Percentiles rank a stretch among this genome's conserved stretches.
These are phyloP conservation scores for Xiphias gladius DNA, from an alignment of 2,113 vertebrate species.

Conservation along the genomic window DNA sequence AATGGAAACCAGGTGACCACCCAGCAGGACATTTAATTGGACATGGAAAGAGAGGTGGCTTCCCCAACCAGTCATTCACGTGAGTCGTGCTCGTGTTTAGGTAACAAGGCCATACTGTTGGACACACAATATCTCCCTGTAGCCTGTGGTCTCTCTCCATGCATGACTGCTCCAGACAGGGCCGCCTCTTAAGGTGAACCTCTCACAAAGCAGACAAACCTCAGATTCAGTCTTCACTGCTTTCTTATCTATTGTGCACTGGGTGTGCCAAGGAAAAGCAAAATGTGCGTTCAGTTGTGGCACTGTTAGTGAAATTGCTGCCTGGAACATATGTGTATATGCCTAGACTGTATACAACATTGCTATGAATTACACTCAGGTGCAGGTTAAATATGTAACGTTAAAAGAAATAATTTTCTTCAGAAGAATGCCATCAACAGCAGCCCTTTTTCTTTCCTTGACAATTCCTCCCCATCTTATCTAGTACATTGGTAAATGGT, in stretches of 20 bases:
- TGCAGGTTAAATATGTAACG: background rate
- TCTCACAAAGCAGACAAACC: conserved; percentile 32
- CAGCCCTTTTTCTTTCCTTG: background rate
- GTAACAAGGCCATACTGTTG: conserved; percentile 75
- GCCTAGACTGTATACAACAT: background rate
- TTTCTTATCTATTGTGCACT: conserved; percentile 16
- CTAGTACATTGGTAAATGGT: background rate
- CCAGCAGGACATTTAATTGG: conserved; percentile 41
- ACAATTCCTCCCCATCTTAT: background rate
- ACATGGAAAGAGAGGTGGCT: conserved; percentile 21
- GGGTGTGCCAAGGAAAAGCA: conserved; percentile 16
- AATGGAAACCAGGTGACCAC: conserved; percentile 54
- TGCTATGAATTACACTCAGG: background rate
- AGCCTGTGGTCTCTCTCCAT: conserved; percentile 52
- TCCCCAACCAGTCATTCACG: conserved; percentile 36
- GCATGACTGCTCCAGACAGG: conserved; percentile 61
- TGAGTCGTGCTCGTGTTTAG: conserved; percentile 60
- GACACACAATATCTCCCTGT: conserved; percentile 72
- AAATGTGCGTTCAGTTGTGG: conserved; percentile 20
- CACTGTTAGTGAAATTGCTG: background rate
- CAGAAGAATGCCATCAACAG: background rate
- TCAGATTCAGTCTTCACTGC: conserved; percentile 16
- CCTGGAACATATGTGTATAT: background rate
- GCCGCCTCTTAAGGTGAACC: conserved; percentile 68
- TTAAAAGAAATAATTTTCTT: background rate